A percentile compares a stretch with the other conserved stretches of the same genome.
These are phyloP conservation scores for Sapajus apella DNA, from an alignment of 2,113 vertebrate genomes.

Conservation along the genomic window DNA sequence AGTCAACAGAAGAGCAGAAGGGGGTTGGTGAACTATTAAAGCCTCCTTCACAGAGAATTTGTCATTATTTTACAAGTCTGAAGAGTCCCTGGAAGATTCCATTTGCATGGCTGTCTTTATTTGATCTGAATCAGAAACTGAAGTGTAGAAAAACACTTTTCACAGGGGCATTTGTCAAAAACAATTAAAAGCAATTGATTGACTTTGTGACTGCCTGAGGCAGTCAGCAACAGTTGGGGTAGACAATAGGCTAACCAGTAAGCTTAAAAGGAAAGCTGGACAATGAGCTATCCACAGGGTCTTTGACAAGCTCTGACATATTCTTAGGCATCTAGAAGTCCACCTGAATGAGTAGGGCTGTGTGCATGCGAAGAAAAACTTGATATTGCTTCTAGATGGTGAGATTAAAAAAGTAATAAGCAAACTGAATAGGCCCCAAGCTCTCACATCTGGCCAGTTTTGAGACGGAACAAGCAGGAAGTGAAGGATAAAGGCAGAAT, in stretches of 20 bases:
- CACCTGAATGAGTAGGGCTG: background rate
- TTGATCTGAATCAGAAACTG: background rate
- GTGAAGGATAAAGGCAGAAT: background rate
- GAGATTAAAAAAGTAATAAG: background rate
- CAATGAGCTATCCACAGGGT: background rate
- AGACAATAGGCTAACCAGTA: background rate
- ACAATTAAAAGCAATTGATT: background rate
- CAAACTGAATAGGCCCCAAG: background rate
- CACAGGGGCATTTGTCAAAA: background rate
- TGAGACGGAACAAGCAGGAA: background rate
- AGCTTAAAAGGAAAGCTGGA: background rate
- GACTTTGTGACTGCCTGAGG: background rate
- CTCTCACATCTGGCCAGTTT: background rate
- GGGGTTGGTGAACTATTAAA: background rate
- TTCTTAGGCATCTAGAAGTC: background rate
- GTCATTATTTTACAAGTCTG: background rate
- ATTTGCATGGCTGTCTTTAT: background rate
- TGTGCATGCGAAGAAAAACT: background rate
- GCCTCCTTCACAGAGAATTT: background rate
- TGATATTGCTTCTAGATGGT: background rate
- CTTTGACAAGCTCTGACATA: background rate
- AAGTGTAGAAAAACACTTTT: background rate
- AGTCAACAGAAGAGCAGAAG: background rate
- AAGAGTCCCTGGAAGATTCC: background rate
- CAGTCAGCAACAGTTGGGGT: background rate